Base-by-base conservation (phyloP, 2,113 vertebrate genomes). In the Thamnaconus septentrionalis region DNA sequence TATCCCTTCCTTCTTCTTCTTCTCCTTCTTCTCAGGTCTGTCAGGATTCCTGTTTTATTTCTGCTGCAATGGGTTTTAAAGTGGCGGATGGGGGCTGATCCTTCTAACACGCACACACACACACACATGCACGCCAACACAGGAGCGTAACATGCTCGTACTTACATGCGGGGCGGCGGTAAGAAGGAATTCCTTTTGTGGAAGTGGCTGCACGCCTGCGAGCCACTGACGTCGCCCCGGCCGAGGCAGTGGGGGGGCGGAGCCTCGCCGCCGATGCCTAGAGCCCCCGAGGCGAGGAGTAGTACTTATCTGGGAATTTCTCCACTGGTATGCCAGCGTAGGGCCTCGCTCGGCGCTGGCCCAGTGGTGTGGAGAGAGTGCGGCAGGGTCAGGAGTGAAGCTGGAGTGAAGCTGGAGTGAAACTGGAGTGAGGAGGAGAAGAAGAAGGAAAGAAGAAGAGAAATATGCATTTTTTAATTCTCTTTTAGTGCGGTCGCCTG, bases 151-250 rank as follows among this genome's bases (percentile, higher is more conserved):
- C 62, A 53, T 76, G 61, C 85, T 73, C 73, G 82, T 70, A 87
- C 78, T 80, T 81, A 39, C 79, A 85, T 80, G 71, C 80, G 81
- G 71, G 18, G 18, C 18, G 18, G 73, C 84, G 70, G 79, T 71
- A 82, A 85, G 83, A 91, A 93, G 89, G 91, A 93, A 93, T 93
- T 93, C 90, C 88, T 95, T 94, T 92, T 92, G 90, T 93, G 92
- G 90, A 87, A 91, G 76, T 92, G 78, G 81, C 73, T 78, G 84
- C 72, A 75, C 60, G 82, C 89, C 73, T 84, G 67, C 70, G 64
- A 77, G 74, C 62, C 9, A n/a, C 50, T 91, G 90, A 92, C 79
- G 85, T 86, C 52, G 77, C 44, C 42, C 4, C 18, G 18, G 18
- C 18, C 18, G 18, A 31, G 18, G 18, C 18, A 31, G 18, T 31